Evolutionary conservation across 2,888 invertebrate genomes (phyloP).

Genomic region (Adela reaumurella): DNA sequence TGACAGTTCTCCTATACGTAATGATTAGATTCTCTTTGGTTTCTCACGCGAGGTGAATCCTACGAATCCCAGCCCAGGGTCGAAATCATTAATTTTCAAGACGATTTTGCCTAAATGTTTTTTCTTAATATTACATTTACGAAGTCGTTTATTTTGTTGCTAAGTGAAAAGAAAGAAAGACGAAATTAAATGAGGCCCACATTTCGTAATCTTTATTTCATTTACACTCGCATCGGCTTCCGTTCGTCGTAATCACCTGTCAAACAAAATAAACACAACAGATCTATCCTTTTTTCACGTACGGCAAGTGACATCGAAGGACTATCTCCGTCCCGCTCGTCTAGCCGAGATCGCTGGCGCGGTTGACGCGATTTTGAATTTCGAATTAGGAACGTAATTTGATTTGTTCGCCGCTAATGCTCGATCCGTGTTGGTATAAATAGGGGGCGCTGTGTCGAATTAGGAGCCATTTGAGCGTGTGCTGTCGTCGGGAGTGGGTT

Average conservation of each 20-base stretch:
- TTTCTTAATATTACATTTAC: too few species aligned
- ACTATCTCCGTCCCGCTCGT: not conserved
- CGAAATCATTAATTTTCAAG: conserved; percentile 22
- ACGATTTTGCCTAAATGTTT: too few species aligned
- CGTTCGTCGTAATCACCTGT: conserved; percentile 12
- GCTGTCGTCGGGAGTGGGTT: conserved; percentile 11
- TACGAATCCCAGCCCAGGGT: too few species aligned
- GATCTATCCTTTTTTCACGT: not conserved
- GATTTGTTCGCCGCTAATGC: conserved; percentile 21
- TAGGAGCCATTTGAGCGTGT: conserved; percentile 27
- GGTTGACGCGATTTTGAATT: conserved; percentile 38
- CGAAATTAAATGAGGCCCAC: too few species aligned
- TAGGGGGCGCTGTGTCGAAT: conserved; percentile 30
- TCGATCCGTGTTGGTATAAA: conserved; percentile 2
- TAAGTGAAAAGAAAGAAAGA: too few species aligned
- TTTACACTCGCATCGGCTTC: not conserved
- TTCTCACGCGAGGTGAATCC: too few species aligned
- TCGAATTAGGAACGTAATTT: conserved; percentile 39
- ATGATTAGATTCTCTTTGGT: too few species aligned
- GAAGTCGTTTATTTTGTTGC: too few species aligned
- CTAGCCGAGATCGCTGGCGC: conserved; percentile 10
- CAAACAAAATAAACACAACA: conserved; percentile 20
- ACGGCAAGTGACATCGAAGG: not conserved
- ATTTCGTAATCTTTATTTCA: too few species aligned
- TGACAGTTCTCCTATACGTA: too few species aligned